These are phyloP conservation scores for Huso huso DNA, from an alignment of 2,797 vertebrate genomes.

Conservation along the genomic window DNA sequence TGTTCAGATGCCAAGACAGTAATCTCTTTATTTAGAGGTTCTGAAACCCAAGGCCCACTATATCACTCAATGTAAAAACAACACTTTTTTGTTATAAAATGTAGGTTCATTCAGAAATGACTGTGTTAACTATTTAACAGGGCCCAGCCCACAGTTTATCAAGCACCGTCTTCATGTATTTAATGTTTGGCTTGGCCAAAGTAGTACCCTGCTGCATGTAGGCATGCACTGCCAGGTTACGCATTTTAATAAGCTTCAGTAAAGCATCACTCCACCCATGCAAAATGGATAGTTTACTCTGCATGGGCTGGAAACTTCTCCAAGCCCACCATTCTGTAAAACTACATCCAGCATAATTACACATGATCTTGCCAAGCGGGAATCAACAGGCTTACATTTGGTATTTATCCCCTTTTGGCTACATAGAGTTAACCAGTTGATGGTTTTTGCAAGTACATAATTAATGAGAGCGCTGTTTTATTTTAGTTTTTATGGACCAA, in stretches of 20 bases:
- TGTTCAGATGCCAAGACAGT: too few species aligned
- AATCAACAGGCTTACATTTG: conserved; percentile 22
- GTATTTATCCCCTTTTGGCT: conserved; percentile 29
- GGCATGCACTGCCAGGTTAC: conserved; percentile 19
- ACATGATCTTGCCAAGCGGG: conserved; percentile 28
- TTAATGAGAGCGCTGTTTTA: too few species aligned
- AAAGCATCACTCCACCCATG: conserved; percentile 22
- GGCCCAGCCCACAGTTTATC: too few species aligned
- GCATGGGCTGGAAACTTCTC: not conserved
- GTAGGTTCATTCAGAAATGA: too few species aligned
- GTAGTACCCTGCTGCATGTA: conserved; percentile 18
- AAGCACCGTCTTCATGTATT: too few species aligned
- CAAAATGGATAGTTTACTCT: conserved; percentile 12
- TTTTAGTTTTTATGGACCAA: too few species aligned
- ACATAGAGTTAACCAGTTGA: conserved; percentile 25
- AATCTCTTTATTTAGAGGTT: too few species aligned
- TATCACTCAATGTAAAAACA: too few species aligned
- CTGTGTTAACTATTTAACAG: too few species aligned
- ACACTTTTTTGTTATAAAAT: too few species aligned
- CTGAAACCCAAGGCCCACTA: too few species aligned
- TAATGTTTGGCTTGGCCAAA: not conserved
- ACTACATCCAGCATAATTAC: conserved; percentile 36
- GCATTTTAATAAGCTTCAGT: conserved; percentile 16
- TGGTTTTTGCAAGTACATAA: conserved; percentile 9
- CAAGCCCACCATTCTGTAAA: not conserved